phyloP scores from a whole-genome alignment of 2,797 vertebrate genomes.

The Todus mexicanus region DNA sequence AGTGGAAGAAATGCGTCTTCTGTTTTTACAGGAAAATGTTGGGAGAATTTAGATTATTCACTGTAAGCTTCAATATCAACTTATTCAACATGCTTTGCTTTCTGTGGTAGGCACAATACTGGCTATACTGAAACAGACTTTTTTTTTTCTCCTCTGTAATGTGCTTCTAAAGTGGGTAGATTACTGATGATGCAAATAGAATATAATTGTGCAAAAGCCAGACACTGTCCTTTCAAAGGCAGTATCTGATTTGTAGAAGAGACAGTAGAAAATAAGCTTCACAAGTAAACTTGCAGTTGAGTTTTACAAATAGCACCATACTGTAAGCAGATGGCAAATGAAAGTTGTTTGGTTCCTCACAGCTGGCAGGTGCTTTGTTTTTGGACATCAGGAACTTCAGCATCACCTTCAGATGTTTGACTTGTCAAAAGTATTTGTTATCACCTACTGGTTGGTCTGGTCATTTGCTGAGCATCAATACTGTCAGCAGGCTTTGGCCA shows the following conservation, averaged over 20 bases:
- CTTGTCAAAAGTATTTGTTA: background rate
- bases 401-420: rapidly evolving
- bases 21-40: background rate
- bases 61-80: background rate
- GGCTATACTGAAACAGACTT: background rate
- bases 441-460: background rate
- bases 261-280: background rate
- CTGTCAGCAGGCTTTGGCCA: background rate
- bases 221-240: background rate
- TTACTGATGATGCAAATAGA: background rate
- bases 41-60: background rate
- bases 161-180: background rate
- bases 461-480: background rate
- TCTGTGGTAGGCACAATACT: background rate
- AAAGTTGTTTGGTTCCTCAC: background rate
- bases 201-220: background rate
- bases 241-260: background rate
- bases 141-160: background rate
- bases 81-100: background rate
- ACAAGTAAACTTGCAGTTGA: background rate
- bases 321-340: background rate
- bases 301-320: background rate
- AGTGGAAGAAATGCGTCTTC: background rate
- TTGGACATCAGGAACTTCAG: rapidly evolving
- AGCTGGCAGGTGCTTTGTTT: background rate